Evolutionary conservation across 2,797 vertebrate genomes (phyloP), one percentile per base, ranked within the genome.

Genomic region (Myotis vivesi): DNA sequence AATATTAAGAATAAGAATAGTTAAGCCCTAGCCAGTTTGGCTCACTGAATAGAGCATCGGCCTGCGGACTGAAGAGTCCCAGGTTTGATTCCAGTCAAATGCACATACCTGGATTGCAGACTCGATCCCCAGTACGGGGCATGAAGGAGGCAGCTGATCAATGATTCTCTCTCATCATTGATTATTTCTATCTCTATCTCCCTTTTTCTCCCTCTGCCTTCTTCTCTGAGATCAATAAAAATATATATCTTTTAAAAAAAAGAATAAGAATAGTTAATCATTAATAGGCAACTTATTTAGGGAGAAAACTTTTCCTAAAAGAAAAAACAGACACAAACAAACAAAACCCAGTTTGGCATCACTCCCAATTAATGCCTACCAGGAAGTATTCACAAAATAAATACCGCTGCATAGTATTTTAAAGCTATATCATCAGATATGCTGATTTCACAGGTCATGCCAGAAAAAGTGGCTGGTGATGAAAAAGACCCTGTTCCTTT

Each of bases 221-320:
- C 46, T 46, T 46, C 46, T 46, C 46, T 46, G 46, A 46, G 46
- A 46, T 46, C 46, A 46, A 46, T 46, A 46, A 46, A 46, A 46
- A 46, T 13, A 46, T 46, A 13, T 46, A 15, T 46, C 46, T 13
- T 46, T 46, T 3, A 13, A 46, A 46, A 46, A 46, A 46, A 46
- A 46, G 46, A 46, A 13, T 13, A 46, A 46, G 46, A 53, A 95
- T 62, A 59, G 16, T 71, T 49, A 73, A 94, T 68, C 55, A 10
- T 64, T 55, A 85, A 81, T 25, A 87, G 23, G 17, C 4, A 75
- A 88, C 71, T 91, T 92, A 51, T 94, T 87, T 95, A 66, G 66
- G 33, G 22, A 94, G 25, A n/a, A 94, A 84, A 66, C 22, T 76
- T 89, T 81, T 19, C 71, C 33, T 55, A 83, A 77, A 44, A 73